Base-by-base conservation (phyloP, 2,113 vertebrate species). In the Laticauda colubrina region DNA sequence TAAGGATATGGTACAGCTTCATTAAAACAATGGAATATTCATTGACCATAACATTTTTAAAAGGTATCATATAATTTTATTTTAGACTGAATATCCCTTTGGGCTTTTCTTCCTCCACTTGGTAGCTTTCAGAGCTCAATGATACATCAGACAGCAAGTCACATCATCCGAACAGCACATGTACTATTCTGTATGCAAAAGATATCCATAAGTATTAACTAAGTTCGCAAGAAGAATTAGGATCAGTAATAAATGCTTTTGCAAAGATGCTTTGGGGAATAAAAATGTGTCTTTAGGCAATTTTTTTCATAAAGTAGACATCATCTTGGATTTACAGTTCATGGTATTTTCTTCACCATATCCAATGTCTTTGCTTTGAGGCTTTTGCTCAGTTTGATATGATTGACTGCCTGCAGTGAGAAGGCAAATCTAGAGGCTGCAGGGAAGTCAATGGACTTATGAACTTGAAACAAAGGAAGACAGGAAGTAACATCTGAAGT, bases 211-310 rank as follows among this genome's bases (percentile, higher is more conserved):
- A 97, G 97, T 96, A 97, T 97, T 97, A 97, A 97, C 96, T 97
- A 98, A 97, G 96, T 97, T 97, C 97, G 95, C 97, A 97, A 96
- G 96, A 98, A 93, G 96, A 98, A 97, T 98, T 97, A 97, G 94
- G 96, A 96, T 97, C 96, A 56, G 91, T 97, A 98, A 97, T 97
- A 98, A 97, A 98, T 97, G 96, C 96, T 96, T 97, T 95, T 95
- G 96, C 96, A 97, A 98, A 97, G 97, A 97, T 96, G 93, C 96
- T 97, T 97, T 97, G 21, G 97, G 97, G 97, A 98, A 97, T 98
- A 96, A 97, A 97, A 97, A 96, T 94, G 59, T 97, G 94, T 97
- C 97, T 98, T 97, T 94, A 89, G 97, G 97, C 97, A 96, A 97
- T 97, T 96, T 96, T 34, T 39, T 96, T 97, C 96, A 97, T 96